Evolutionary conservation across 2,797 vertebrate genomes (phyloP).

Genomic region (Catharus ustulatus): DNA sequence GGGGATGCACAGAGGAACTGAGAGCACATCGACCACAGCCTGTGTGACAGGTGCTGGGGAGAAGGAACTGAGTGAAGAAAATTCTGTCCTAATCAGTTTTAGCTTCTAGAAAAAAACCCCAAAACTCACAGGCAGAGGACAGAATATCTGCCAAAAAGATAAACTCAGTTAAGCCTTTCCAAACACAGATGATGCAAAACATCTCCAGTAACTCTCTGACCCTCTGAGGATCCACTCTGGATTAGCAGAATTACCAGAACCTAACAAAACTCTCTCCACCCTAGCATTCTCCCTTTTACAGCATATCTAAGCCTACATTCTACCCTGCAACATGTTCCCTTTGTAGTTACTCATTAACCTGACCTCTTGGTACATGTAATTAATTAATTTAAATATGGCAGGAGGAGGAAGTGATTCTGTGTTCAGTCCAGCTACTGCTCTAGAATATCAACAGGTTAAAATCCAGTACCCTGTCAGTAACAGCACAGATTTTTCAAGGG

Average conservation of each 20-base stretch:
- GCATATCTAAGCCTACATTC: not conserved
- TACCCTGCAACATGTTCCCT: not conserved
- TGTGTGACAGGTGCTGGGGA: not conserved
- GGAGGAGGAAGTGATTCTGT: not conserved
- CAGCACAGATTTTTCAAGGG: not conserved
- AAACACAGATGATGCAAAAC: not conserved
- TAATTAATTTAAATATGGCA: not conserved
- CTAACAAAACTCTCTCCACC: not conserved
- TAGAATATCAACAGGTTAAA: not conserved
- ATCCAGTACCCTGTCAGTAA: not conserved
- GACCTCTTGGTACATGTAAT: not conserved
- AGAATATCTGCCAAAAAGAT: not conserved
- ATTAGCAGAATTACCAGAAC: not conserved
- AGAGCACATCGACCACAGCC: not conserved
- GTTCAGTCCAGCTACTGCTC: not conserved
- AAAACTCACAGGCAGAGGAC: not conserved
- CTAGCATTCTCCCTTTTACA: not conserved
- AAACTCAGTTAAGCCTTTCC: not conserved
- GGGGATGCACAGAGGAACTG: not conserved
- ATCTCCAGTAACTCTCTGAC: not conserved
- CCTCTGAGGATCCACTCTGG: not conserved
- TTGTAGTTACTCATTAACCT: not conserved
- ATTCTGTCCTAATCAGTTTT: not conserved
- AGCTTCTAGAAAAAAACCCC: not conserved
- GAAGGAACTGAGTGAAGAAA: not conserved